phyloP scores from a whole-genome alignment of 2,888 invertebrate species.

The Temnothorax rugatulus region DNA sequence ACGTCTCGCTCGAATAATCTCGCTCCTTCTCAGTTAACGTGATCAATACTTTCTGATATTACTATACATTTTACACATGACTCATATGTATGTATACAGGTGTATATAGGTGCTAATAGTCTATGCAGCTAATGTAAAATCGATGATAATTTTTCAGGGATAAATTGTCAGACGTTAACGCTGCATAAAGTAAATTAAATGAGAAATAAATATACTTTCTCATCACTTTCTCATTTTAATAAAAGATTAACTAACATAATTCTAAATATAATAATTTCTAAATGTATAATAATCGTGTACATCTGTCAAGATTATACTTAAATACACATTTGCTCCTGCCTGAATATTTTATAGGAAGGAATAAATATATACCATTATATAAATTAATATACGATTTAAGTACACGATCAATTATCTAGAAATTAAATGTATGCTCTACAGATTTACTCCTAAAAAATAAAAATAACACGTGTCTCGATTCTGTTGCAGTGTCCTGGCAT shows the following conservation, averaged over 20 bases:
- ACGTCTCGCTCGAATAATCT: background rate
- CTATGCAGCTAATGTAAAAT: conserved; percentile 50
- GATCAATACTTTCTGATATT: conserved; percentile 51
- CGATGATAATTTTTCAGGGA: conserved; percentile 43
- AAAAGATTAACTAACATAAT: background rate
- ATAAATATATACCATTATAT: background rate
- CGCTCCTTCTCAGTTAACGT: conserved; percentile 1
- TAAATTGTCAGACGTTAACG: conserved; percentile 7
- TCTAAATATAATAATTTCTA: background rate
- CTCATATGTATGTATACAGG: conserved; percentile 33
- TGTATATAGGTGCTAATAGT: conserved; percentile 33
- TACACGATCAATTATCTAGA: background rate
- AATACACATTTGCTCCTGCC: background rate
- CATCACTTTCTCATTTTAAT: background rate
- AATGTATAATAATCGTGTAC: background rate
- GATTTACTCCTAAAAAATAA: conserved; percentile 39
- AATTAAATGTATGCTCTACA: background rate
- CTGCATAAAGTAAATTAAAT: conserved; percentile 5
- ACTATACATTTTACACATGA: conserved; percentile 50
- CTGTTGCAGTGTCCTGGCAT: conserved; percentile 74
- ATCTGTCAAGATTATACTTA: background rate
- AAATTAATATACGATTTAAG: background rate
- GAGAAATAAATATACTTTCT: conserved; percentile 4
- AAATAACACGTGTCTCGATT: conserved; percentile 63
- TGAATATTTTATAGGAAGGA: background rate